Evolutionary conservation across 1,140 invertebrate genomes (phyloP).

Genomic region (Rhopalosiphum maidis): DNA sequence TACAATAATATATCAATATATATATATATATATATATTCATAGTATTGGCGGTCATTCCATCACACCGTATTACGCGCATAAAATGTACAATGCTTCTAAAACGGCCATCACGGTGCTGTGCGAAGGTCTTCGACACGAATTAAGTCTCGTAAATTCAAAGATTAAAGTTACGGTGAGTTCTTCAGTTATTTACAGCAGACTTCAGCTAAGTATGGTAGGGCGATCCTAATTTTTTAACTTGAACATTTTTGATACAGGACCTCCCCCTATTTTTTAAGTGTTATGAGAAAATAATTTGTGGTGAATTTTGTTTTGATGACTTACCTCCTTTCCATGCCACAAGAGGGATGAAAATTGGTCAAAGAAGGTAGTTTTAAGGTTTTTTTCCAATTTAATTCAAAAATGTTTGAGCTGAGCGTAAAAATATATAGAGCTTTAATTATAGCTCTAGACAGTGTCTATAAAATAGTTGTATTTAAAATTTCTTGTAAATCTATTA

Average conservation of each 20-base stretch:
- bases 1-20: background rate
- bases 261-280: background rate
- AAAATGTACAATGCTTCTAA: constrained; percentile 71
- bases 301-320: background rate
- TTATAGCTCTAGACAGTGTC: background rate
- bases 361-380: background rate
- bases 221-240: background rate
- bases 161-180: constrained; percentile 68
- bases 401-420: background rate
- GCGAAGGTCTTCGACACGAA: constrained; percentile 69
- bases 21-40: constrained; percentile 10
- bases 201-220: background rate
- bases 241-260: background rate
- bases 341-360: background rate
- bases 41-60: constrained; percentile 62
- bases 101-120: constrained; percentile 68
- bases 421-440: background rate
- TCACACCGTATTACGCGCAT: constrained; percentile 59
- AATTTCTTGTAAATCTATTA: background rate
- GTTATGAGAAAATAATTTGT: background rate
- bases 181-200: background rate
- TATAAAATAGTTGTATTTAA: background rate
- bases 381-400: background rate
- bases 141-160: constrained; percentile 66
- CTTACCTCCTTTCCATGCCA: background rate